Conservation (phyloP, 2,888 invertebrate genomes). For the Drosophila niveifrons region DNA sequence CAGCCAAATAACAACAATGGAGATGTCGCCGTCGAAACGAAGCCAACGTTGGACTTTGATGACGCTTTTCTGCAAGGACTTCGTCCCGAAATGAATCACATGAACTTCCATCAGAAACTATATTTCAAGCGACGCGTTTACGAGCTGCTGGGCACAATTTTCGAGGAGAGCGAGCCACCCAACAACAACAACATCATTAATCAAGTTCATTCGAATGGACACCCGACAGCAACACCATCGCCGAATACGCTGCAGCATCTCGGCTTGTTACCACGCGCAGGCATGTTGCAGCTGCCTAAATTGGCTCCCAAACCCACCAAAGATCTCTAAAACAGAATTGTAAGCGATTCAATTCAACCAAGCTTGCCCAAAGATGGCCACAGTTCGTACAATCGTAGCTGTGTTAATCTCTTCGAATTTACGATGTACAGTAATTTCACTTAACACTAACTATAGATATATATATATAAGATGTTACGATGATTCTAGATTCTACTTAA, state of each 20-base stretch:
- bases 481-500: conserved; percentile 41
- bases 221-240: conserved; percentile 11
- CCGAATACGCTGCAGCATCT: conserved; percentile 42
- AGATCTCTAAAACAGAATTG: conserved; percentile 34
- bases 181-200: neutral
- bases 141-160: conserved; percentile 80
- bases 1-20: neutral
- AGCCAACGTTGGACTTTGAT: conserved; percentile 66
- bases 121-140: conserved; percentile 82
- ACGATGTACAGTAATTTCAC: conserved; percentile 53
- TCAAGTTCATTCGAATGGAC: conserved; percentile 39
- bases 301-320: conserved; percentile 41
- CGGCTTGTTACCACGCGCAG: conserved; percentile 40
- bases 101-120: conserved; percentile 82
- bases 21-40: conserved; percentile 11
- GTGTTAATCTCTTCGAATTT: conserved; percentile 54
- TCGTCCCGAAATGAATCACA: conserved; percentile 82
- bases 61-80: conserved; percentile 79
- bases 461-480: conserved; percentile 41
- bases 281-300: conserved; percentile 55
- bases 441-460: conserved; percentile 14
- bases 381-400: conserved; percentile 36
- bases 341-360: neutral
- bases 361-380: conserved; percentile 50
- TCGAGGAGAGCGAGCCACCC: conserved; percentile 33